phyloP scores from a whole-genome alignment of 2,113 vertebrate species.

The Hippocampus abdominalis region DNA sequence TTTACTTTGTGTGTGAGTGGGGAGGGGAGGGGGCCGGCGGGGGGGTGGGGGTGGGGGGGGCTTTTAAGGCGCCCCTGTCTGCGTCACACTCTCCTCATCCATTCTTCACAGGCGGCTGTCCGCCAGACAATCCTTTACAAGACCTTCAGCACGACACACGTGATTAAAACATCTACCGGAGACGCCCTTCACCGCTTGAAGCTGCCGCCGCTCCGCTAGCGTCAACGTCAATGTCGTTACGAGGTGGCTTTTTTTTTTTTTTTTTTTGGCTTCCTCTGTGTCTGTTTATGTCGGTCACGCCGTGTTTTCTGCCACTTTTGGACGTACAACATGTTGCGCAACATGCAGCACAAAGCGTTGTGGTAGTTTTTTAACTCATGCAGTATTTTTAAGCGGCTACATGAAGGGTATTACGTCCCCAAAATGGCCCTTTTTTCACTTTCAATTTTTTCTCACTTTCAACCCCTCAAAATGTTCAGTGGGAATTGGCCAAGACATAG shows the following conservation, averaged over 20 bases:
- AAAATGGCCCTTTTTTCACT: too few species aligned
- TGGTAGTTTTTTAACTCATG: too few species aligned
- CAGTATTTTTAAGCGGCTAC: too few species aligned
- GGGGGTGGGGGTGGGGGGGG: conserved; percentile 61
- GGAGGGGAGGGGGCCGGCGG: conserved; percentile 26
- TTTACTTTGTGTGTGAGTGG: conserved; percentile 51
- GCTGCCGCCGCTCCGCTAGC: not conserved
- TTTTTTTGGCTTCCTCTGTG: not conserved
- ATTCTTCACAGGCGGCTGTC: conserved; percentile 57
- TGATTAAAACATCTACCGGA: conserved; percentile 50
- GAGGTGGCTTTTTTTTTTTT: not conserved
- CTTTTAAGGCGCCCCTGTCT: conserved; percentile 66
- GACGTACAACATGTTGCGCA: not conserved
- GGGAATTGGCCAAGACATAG: too few species aligned
- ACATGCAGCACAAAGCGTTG: too few species aligned
- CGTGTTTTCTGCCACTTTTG: not conserved
- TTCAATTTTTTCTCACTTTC: too few species aligned
- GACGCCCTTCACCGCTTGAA: conserved; percentile 21
- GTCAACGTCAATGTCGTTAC: not conserved
- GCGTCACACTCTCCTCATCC: conserved; percentile 58
- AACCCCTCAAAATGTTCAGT: too few species aligned
- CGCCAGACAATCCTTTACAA: conserved; percentile 46
- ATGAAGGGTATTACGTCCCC: too few species aligned
- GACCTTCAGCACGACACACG: conserved; percentile 31
- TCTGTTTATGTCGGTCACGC: conserved; percentile 2